Evolutionary conservation across 2,888 invertebrate species (phyloP).

Genomic region (Coleophora deauratella): DNA sequence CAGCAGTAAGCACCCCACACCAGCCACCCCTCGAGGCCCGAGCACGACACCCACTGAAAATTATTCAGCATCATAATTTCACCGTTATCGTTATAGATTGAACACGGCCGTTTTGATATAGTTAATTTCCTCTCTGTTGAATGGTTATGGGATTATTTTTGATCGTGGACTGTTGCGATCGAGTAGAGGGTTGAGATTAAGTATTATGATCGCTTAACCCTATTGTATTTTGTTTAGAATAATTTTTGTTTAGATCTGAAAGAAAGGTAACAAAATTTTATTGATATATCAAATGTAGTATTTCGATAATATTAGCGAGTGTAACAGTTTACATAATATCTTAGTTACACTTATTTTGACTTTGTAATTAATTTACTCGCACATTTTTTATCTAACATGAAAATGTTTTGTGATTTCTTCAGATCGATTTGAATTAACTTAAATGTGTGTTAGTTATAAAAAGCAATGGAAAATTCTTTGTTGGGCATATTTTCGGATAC

Average conservation of each 20-base stretch:
- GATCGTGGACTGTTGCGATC: too few relatives aligned
- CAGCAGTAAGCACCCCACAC: conserved; percentile 76
- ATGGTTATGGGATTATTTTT: too few relatives aligned
- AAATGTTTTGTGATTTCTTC: conserved; percentile 55
- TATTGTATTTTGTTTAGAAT: conserved; percentile 35
- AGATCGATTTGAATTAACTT: conserved; percentile 51
- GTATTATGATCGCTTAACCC: conserved; percentile 13
- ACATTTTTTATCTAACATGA: conserved; percentile 13
- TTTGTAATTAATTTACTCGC: neutral
- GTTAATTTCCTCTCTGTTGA: too few relatives aligned
- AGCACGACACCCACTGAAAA: neutral
- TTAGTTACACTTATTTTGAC: too few relatives aligned
- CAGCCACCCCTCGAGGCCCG: conserved; percentile 4
- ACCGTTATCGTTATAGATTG: too few relatives aligned
- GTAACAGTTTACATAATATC: neutral
- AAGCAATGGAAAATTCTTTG: conserved; percentile 37
- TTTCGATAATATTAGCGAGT: conserved; percentile 9
- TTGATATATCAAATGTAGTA: conserved; percentile 7
- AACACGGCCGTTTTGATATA: too few relatives aligned
- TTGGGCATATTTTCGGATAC: conserved; percentile 28
- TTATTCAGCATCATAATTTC: too few relatives aligned
- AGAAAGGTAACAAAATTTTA: conserved; percentile 48
- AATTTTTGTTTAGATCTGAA: conserved; percentile 56
- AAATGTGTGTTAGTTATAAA: conserved; percentile 45
- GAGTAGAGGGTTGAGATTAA: too few relatives aligned